Evolutionary conservation across 2,888 invertebrate species (phyloP), one percentile per base, ranked within the genome.

Genomic region (Steinernema carpocapsae): DNA sequence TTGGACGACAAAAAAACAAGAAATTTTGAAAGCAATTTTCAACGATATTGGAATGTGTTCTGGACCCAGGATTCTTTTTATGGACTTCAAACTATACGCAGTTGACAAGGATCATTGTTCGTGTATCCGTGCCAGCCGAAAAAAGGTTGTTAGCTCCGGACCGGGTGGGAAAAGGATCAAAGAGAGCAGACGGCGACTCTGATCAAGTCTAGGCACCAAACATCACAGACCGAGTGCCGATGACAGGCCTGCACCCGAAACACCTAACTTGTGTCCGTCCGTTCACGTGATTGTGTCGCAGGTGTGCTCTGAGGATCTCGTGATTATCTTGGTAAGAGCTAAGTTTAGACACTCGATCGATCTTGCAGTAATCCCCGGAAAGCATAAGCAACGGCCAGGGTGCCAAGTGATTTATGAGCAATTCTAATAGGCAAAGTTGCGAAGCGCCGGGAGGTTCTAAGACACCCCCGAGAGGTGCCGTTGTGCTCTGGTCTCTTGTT

Each of bases 321-420:
- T 43, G 43, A 43, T 43, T 14, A 43, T 14, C 43, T 43, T 14
- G 43, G 43, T 56, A 26, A 56, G 6, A 56, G 3, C 56, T 24
- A 51, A 51, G 51, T 51, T 51, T 51, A 10, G 56, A 26, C 56
- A 26, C 22, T 56, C 17, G 10, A 56, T 56, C 56, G 26, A 56
- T 56, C 56, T 56, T 56, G 24, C 6, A 26, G 26, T 26, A 22
- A 56, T 19, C n/a, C n/a, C 19, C n/a, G 48, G 48, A 6, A 19
- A 48, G 48, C n/a, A 43, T 19, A 19, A n/a, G n/a, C n/a, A 48
- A 56, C 7, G 4, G 56, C 6, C 24, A 26, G n/a, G 6, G 22
- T 26, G 24, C 56, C 24, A 26, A 56, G 56, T 43, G 43, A 56
- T 48, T 56, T 56, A 56, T 19, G 26, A 26, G 10, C 17, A 14